phyloP scores from a whole-genome alignment of 2,113 vertebrate species.

The Apteryx owenii region DNA sequence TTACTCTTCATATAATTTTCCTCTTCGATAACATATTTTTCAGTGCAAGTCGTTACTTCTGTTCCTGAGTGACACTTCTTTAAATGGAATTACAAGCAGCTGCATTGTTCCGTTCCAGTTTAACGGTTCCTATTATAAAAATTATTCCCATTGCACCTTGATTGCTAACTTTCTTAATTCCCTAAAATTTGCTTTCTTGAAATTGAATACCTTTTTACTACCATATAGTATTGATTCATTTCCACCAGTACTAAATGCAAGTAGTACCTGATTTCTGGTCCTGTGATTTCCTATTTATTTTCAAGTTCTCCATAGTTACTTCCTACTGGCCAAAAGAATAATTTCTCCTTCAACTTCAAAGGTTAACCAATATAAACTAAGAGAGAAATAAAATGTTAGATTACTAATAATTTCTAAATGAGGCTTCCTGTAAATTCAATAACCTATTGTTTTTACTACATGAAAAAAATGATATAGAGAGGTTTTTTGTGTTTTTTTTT shows the following conservation, averaged over 20 bases:
- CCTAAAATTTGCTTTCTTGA: neutral
- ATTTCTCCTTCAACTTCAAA: neutral
- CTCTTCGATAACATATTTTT: neutral
- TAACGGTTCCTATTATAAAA: neutral
- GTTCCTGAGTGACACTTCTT: neutral
- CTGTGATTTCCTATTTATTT: neutral
- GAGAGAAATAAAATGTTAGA: neutral
- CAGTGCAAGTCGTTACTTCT: neutral
- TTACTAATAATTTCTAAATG: neutral
- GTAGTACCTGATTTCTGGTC: neutral
- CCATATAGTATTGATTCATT: neutral
- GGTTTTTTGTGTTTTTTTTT: neutral
- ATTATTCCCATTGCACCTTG: neutral
- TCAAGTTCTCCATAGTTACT: neutral
- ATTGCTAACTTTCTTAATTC: neutral
- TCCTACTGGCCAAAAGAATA: neutral
- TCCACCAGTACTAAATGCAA: neutral
- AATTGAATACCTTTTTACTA: neutral
- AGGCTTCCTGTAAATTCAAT: neutral
- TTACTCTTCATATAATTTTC: neutral
- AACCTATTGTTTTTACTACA: neutral
- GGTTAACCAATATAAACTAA: neutral
- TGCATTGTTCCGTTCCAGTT: neutral
- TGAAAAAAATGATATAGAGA: fast-evolving
- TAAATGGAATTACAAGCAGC: neutral